Conservation (phyloP, 2,113 vertebrate species). For the Choloepus hoffmanni region DNA sequence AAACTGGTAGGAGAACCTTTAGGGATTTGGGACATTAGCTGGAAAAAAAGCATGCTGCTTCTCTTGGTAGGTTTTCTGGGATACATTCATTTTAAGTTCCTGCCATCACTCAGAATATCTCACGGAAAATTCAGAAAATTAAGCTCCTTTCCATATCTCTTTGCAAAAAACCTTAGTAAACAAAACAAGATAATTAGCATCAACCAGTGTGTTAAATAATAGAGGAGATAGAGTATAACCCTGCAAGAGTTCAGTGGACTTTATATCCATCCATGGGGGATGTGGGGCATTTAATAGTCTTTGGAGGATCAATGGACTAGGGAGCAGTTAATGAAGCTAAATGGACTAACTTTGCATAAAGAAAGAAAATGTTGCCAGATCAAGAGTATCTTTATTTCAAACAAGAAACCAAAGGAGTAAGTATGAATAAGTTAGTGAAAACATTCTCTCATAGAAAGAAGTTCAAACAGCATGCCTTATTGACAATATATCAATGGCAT, state of each 20-base stretch:
- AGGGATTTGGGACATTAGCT: background rate
- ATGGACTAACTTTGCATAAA: background rate
- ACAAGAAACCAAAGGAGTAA: background rate
- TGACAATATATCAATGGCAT: slow-evolving; percentile 54
- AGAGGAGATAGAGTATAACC: background rate
- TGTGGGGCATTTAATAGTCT: background rate
- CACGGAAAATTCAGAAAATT: background rate
- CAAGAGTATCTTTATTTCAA: background rate
- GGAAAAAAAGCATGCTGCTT: background rate
- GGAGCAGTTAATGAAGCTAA: slow-evolving; percentile 10
- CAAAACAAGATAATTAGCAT: background rate
- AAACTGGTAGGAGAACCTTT: background rate
- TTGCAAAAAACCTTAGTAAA: background rate
- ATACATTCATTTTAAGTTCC: background rate
- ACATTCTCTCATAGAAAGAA: background rate
- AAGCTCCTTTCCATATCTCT: background rate
- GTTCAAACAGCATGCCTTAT: slow-evolving; percentile 22
- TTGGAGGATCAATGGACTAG: background rate
- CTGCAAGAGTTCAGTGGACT: background rate
- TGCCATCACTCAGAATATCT: background rate
- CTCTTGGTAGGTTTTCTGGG: background rate
- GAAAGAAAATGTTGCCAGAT: background rate
- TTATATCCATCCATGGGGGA: background rate
- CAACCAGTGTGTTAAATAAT: background rate
- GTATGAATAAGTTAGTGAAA: slow-evolving; percentile 27